These are phyloP conservation scores for Polyboroides typus DNA, from an alignment of 2,797 vertebrate genomes.

Conservation along the genomic window DNA sequence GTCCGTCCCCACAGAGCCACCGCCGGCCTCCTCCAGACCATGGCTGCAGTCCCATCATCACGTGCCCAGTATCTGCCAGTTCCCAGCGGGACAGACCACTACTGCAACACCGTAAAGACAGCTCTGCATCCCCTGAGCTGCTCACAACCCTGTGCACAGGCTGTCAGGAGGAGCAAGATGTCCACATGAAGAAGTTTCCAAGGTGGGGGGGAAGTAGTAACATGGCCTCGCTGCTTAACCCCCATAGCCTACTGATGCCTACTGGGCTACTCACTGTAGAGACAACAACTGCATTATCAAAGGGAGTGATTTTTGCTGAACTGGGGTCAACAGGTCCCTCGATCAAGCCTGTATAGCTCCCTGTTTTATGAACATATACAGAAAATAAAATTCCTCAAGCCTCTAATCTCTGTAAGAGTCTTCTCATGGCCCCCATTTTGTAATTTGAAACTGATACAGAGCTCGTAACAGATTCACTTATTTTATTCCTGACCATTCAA, in stretches of 20 bases:
- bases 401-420: background rate
- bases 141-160: accelerated
- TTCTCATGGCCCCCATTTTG: background rate
- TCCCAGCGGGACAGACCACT: too few relatives aligned
- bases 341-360: background rate
- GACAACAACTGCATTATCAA: accelerated
- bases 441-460: background rate
- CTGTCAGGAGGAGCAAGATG: too few relatives aligned
- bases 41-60: accelerated
- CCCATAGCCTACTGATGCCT: accelerated
- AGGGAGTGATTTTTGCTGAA: background rate
- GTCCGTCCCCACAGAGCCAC: too few relatives aligned
- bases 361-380: accelerated
- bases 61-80: background rate
- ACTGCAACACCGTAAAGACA: accelerated
- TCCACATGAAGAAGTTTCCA: background rate
- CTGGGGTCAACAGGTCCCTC: background rate
- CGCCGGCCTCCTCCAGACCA: background rate
- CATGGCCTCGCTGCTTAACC: background rate
- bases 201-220: accelerated
- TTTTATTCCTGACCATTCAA: background rate
- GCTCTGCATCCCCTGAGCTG: accelerated
- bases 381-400: background rate
- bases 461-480: background rate
- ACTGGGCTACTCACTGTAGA: background rate